Percentiles rank a stretch among this genome's conserved stretches.
Evolutionary conservation across 2,888 invertebrate species (phyloP).

Genomic region (Nemotelus nigrinus): DNA sequence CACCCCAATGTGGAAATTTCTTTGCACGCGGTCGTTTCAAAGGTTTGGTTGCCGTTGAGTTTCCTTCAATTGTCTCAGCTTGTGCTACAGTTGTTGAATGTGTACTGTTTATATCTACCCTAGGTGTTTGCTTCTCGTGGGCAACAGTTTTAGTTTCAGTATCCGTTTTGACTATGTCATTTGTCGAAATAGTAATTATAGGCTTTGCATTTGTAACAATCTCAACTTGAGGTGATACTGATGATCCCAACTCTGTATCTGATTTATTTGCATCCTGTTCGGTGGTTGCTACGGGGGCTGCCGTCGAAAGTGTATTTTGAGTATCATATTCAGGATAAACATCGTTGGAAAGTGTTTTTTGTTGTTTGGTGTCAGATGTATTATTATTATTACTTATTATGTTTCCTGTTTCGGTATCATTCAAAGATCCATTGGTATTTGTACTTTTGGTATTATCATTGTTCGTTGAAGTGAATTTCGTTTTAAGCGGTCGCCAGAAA

Average conservation of each 20-base stretch:
- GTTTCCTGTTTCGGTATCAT: not conserved
- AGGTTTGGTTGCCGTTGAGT: conserved; percentile 48
- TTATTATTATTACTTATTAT: not conserved
- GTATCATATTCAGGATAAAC: conserved; percentile 58
- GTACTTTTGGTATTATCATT: not conserved
- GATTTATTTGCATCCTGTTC: conserved; percentile 23
- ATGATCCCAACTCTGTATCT: conserved; percentile 42
- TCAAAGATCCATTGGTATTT: not conserved
- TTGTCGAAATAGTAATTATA: conserved; percentile 47
- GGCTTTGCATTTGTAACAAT: conserved; percentile 43
- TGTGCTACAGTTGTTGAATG: conserved; percentile 25
- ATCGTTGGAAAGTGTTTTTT: conserved; percentile 58
- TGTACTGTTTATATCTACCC: not conserved
- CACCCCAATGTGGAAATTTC: conserved; percentile 74
- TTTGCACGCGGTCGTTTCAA: conserved; percentile 53
- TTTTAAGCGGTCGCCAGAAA: conserved; percentile 26
- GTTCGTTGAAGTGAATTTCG: conserved; percentile 1
- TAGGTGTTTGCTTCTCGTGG: not conserved
- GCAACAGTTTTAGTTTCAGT: conserved; percentile 13
- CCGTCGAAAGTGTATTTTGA: conserved; percentile 50
- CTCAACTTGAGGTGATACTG: conserved; percentile 21
- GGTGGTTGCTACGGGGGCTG: conserved; percentile 31
- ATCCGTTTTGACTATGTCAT: not conserved
- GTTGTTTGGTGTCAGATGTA: conserved; percentile 34
- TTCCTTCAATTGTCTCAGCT: conserved; percentile 4